Conservation (phyloP, 2,888 invertebrate species). For the Phengaris arion region DNA sequence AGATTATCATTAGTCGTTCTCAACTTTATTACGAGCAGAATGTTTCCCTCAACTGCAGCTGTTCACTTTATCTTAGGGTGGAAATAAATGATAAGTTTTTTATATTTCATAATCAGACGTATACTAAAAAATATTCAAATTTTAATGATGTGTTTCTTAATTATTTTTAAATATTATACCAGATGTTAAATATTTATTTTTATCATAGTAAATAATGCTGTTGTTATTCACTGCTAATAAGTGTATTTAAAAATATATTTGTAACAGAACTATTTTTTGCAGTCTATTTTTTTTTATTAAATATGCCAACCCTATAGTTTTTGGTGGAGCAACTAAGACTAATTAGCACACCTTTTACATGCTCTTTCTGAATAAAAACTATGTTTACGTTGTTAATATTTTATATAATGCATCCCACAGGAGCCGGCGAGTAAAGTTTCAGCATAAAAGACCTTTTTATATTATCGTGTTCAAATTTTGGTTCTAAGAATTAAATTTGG, state of each 20-base stretch:
- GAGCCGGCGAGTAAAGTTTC: constrained; percentile 1
- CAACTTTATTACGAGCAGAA: neutral
- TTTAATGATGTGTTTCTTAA: too few relatives aligned
- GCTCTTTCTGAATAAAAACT: constrained; percentile 24
- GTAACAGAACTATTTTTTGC: too few relatives aligned
- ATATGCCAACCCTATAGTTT: neutral
- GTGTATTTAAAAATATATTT: too few relatives aligned
- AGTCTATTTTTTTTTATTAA: neutral
- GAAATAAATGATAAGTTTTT: neutral
- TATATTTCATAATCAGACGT: too few relatives aligned
- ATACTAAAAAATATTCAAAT: too few relatives aligned
- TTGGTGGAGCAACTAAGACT: constrained; percentile 18
- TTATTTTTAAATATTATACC: too few relatives aligned
- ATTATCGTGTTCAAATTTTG: neutral
- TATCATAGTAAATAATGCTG: too few relatives aligned
- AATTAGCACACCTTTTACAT: constrained; percentile 14
- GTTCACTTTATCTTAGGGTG: neutral
- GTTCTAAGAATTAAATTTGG: neutral
- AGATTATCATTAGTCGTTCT: constrained; percentile 5
- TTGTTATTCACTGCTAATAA: too few relatives aligned
- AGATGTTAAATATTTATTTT: too few relatives aligned
- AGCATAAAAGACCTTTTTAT: neutral
- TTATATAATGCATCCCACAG: constrained; percentile 29
- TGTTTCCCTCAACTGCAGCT: neutral
- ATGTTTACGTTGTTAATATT: constrained; percentile 22